Conservation (phyloP, 2,888 invertebrate genomes). For the Patella depressa region DNA sequence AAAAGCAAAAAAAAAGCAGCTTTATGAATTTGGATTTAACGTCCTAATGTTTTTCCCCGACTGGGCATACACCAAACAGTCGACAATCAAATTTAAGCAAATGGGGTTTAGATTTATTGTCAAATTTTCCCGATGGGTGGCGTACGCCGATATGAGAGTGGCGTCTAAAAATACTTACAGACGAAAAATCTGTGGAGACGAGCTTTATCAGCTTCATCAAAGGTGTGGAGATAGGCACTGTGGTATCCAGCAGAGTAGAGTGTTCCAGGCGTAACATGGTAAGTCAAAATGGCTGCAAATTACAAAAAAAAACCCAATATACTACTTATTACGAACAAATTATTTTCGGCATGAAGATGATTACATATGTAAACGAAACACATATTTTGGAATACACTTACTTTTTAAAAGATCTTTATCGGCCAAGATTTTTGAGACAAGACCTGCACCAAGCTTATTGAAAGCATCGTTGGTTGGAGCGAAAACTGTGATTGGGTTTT, state of each 20-base stretch:
- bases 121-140: too few species aligned
- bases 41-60: too few species aligned
- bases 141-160: too few species aligned
- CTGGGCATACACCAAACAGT: too few species aligned
- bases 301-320: neutral
- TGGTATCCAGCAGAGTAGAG: constrained; percentile 50
- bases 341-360: too few species aligned
- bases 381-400: constrained; percentile 27
- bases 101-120: too few species aligned
- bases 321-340: too few species aligned
- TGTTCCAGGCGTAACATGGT: constrained; percentile 55
- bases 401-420: constrained; percentile 45
- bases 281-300: constrained; percentile 48
- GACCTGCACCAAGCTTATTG: constrained; percentile 67
- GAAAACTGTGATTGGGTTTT: constrained; percentile 77
- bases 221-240: constrained; percentile 39
- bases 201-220: constrained; percentile 45
- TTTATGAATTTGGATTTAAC: too few species aligned
- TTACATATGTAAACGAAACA: too few species aligned
- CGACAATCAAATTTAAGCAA: too few species aligned
- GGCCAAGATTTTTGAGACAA: constrained; percentile 37
- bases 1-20: too few species aligned
- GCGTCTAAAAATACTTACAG: constrained; percentile 25
- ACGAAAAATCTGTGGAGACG: constrained; percentile 35
- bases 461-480: constrained; percentile 81